These are phyloP conservation scores for Nesidiocoris tenuis DNA, from an alignment of 2,888 invertebrate genomes.

Conservation along the genomic window DNA sequence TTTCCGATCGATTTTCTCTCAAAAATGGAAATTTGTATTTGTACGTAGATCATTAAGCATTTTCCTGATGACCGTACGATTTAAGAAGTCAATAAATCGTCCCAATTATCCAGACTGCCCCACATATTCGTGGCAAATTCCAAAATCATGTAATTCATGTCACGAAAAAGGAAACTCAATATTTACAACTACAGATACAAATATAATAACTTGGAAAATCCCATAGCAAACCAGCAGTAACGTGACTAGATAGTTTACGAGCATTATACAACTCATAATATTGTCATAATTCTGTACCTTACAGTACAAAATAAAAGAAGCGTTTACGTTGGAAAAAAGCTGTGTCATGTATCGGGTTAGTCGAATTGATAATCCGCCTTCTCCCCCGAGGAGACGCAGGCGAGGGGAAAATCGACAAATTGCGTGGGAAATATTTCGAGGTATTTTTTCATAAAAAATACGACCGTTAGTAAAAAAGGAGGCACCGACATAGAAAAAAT, in stretches of 20 bases:
- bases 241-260: slow-evolving; percentile 35
- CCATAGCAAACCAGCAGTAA: slow-evolving; percentile 24
- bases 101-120: too few species aligned
- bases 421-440: too few species aligned
- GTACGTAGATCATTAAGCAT: too few species aligned
- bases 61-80: too few species aligned
- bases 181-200: neutral
- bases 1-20: too few species aligned
- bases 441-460: neutral
- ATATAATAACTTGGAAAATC: slow-evolving; percentile 18
- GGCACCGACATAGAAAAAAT: neutral
- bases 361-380: neutral
- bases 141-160: neutral
- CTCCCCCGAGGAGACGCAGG: too few species aligned
- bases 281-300: slow-evolving; percentile 15
- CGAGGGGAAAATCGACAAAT: too few species aligned
- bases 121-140: too few species aligned
- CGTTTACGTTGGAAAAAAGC: neutral
- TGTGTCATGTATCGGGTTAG: neutral
- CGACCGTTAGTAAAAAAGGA: neutral
- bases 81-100: too few species aligned
- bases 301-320: neutral
- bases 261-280: slow-evolving; percentile 9
- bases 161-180: neutral
- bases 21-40: too few species aligned